Conservation (phyloP, 2,888 invertebrate species). For the Oxytorus armatus region DNA sequence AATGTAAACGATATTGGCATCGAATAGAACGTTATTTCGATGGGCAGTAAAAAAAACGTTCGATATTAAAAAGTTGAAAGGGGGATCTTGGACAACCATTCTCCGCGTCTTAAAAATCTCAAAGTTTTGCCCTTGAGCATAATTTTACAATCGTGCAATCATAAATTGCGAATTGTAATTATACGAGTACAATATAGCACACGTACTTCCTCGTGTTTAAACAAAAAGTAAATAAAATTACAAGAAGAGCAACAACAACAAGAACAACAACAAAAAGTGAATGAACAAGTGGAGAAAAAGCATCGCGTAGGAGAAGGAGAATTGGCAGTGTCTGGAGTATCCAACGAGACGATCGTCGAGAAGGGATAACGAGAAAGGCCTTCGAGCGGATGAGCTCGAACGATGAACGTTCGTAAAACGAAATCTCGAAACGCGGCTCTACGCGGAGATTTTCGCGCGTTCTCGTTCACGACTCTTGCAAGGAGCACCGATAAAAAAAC, state of each 20-base stretch:
- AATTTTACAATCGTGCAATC: slow-evolving; percentile 54
- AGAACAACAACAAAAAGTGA: too few species aligned
- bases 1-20: too few species aligned
- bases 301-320: slow-evolving; percentile 46
- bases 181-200: slow-evolving; percentile 7
- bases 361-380: slow-evolving; percentile 65
- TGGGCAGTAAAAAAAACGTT: too few species aligned
- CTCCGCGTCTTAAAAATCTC: slow-evolving; percentile 3
- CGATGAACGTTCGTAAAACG: slow-evolving; percentile 61
- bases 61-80: too few species aligned
- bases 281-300: slow-evolving; percentile 37
- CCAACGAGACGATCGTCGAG: slow-evolving; percentile 44
- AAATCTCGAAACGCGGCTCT: slow-evolving; percentile 42
- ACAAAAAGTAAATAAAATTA: too few species aligned
- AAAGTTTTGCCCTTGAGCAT: slow-evolving; percentile 39
- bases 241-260: too few species aligned
- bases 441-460: slow-evolving; percentile 48
- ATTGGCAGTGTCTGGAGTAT: slow-evolving; percentile 43
- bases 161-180: slow-evolving; percentile 53
- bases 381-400: slow-evolving; percentile 59
- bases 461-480: slow-evolving; percentile 81
- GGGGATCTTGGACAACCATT: too few species aligned
- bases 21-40: too few species aligned
- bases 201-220: slow-evolving; percentile 39
- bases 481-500: background rate